Base-by-base conservation (phyloP, 2,113 vertebrate species). In the Peromyscus polionotus region DNA sequence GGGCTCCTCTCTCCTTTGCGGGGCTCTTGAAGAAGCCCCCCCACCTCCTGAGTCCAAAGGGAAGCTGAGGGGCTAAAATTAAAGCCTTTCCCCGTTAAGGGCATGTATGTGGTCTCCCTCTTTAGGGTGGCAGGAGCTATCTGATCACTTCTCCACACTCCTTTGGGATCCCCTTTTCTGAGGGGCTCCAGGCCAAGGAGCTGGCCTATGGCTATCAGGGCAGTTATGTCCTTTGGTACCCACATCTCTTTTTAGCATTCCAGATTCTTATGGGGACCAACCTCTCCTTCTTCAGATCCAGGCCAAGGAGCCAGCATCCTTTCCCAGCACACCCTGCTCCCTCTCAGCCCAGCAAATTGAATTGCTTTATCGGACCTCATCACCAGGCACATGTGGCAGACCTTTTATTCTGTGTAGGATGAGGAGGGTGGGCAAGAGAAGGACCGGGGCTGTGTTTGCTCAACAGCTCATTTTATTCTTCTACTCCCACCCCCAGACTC, bases 331-430 rank as follows among this genome's bases (percentile, higher is more conserved):
- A 48, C 90, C 28, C 24, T 86, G 54, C 24, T 88, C 61, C 24
- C 39, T 89, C 70, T 77, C 79, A 67, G 68, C 45, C 88, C 13
- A 12, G 26, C 19, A 95, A 95, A 95, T 68, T 85, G 95, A 94
- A 93, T 96, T 95, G 59, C 72, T 86, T 90, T 97, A 92, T 95
- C 92, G 61, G 91, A n/a, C 59, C 39, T 91, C 73, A 63, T 81
- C 91, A 36, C 9, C 42, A 33, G 54, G 59, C 33, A 9, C 70
- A 67, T 8, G 59, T 24, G 65, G 79, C 10, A 72, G 90, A 57
- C 28, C 31, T 95, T 89, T 85, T 14, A 57, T 28, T 33, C 70
- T 79, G 7, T 19, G 67, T 70, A 14, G 39, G 22, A 39, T 91
- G 42, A 72, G 39, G 63, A 76, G 36, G 88, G 57, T 20, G 13